Evolutionary conservation across 2,888 invertebrate species (phyloP).

Genomic region (Teleogryllus oceanicus): DNA sequence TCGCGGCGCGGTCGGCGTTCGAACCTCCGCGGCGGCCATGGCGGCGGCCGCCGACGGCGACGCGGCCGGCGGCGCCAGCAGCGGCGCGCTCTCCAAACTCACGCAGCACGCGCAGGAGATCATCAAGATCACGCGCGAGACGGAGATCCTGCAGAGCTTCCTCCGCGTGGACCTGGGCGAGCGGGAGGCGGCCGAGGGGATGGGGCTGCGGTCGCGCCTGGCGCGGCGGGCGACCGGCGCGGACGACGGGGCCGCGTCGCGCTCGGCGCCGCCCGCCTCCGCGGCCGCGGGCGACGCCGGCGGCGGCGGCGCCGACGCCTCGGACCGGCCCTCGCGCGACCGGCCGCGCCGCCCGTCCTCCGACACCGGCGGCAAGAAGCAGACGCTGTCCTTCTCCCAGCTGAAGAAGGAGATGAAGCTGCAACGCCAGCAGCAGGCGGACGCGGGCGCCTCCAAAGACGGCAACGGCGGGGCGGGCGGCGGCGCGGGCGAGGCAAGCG

Average conservation of each 20-base stretch:
- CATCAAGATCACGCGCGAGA: constrained; percentile 64
- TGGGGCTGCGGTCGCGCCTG: constrained; percentile 39
- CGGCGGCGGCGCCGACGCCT: not conserved
- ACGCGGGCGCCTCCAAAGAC: not conserved
- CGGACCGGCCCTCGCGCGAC: not conserved
- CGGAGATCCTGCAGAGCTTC: constrained; percentile 76
- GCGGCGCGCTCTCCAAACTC: constrained; percentile 23
- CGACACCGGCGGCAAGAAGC: not conserved
- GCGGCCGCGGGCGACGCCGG: constrained; percentile 28
- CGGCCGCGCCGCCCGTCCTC: not conserved
- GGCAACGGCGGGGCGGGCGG: not conserved
- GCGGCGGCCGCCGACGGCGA: not conserved
- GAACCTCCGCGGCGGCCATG: not conserved
- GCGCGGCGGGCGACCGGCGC: constrained; percentile 27
- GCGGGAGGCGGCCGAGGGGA: constrained; percentile 34
- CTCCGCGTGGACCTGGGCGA: constrained; percentile 65
- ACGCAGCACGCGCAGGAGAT: constrained; percentile 52
- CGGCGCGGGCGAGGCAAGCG: not conserved
- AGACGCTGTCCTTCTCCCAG: constrained; percentile 25
- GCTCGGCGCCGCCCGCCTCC: not conserved
- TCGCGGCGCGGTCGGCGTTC: not conserved
- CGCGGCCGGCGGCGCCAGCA: not conserved
- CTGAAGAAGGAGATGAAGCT: constrained; percentile 24
- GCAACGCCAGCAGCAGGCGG: not conserved
- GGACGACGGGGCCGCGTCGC: too few species aligned